Percentiles rank a stretch among this genome's conserved stretches.
Evolutionary conservation across 2,113 vertebrate species (phyloP).

Genomic region (Onychorhynchus coronatus): DNA sequence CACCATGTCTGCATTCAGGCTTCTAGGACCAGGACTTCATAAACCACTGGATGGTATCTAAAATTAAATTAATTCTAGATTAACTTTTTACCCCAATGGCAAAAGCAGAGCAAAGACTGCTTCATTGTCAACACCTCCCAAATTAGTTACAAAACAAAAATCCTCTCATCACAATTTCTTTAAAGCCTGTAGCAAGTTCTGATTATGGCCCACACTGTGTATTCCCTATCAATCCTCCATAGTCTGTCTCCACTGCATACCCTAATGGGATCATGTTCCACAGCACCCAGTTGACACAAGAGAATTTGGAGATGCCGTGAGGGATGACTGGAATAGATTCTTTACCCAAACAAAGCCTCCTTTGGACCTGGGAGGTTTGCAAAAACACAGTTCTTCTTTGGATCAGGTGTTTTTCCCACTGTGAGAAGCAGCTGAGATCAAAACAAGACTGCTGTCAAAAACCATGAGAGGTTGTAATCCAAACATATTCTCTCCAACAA

Average conservation of each 20-base stretch:
- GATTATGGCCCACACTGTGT: background rate
- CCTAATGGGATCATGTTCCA: background rate
- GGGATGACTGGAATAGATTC: background rate
- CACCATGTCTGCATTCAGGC: background rate
- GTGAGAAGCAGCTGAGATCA: background rate
- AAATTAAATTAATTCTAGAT: background rate
- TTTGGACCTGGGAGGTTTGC: background rate
- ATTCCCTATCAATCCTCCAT: background rate
- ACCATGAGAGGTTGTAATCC: background rate
- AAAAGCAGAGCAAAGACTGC: background rate
- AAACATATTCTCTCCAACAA: background rate
- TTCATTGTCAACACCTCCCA: background rate
- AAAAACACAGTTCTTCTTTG: background rate
- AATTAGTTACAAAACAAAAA: background rate
- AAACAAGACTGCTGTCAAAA: background rate
- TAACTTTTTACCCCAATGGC: background rate
- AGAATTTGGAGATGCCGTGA: background rate
- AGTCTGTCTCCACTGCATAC: background rate
- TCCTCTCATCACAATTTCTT: background rate
- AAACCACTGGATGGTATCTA: background rate
- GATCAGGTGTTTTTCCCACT: background rate
- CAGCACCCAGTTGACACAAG: accelerated
- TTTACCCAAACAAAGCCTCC: background rate
- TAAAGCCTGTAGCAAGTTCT: background rate
- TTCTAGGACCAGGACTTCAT: background rate